Conservation (phyloP, 2,113 vertebrate genomes). For the Cinclus cinclus region DNA sequence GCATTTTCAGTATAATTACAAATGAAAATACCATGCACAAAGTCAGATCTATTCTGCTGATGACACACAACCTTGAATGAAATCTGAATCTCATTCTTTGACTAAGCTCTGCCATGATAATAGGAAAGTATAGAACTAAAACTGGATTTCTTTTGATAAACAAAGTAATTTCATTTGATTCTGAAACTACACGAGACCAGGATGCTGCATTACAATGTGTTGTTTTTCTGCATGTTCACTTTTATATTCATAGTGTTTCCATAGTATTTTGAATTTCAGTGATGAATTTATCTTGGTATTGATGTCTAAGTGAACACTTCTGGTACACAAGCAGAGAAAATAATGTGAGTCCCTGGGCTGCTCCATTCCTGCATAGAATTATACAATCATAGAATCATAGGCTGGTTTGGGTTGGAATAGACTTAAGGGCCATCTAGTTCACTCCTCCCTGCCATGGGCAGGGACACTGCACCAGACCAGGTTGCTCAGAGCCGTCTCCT, state of each 20-base stretch:
- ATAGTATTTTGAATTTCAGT: background rate
- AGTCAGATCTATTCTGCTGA: background rate
- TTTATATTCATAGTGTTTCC: background rate
- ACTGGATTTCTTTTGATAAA: background rate
- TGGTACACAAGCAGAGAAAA: background rate
- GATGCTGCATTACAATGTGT: background rate
- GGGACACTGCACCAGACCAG: background rate
- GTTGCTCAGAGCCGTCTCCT: background rate
- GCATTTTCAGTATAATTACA: background rate
- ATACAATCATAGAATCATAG: no score
- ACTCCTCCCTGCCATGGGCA: background rate
- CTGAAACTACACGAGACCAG: background rate
- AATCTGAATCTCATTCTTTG: background rate
- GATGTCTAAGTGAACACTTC: background rate
- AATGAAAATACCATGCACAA: background rate
- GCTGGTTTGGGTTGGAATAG: background rate
- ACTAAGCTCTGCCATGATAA: background rate
- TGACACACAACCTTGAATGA: background rate
- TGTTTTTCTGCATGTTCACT: background rate
- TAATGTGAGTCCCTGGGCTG: background rate
- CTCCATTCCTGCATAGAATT: background rate
- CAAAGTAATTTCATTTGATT: background rate
- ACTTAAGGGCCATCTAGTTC: background rate
- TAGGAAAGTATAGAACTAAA: background rate
- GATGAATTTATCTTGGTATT: background rate